Percentiles rank a stretch among this genome's conserved stretches.
phyloP scores from a whole-genome alignment of 1,140 invertebrate species.

The Conus ventricosus region DNA sequence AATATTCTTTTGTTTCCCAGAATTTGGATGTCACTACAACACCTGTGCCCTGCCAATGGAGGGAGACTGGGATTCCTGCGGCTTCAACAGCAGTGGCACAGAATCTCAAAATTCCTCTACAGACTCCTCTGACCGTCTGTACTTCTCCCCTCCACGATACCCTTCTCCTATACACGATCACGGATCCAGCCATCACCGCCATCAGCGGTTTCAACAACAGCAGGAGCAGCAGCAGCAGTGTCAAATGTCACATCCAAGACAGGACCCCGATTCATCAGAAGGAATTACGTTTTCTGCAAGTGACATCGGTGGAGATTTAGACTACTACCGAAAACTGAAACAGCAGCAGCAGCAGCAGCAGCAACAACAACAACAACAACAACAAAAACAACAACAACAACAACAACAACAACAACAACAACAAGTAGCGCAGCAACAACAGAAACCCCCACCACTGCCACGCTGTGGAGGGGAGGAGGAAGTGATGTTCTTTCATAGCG shows the following conservation, averaged over 20 bases:
- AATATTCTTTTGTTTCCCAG: neutral
- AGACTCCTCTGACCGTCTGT: neutral
- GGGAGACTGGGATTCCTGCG: conserved; percentile 3
- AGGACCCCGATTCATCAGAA: too few relatives aligned
- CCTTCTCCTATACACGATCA: neutral
- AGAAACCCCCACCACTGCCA: neutral
- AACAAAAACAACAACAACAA: neutral
- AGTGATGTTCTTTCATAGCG: conserved; percentile 20
- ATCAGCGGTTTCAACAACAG: too few relatives aligned
- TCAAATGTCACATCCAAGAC: neutral
- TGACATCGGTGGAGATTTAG: neutral
- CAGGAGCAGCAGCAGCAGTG: neutral
- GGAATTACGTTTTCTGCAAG: too few relatives aligned
- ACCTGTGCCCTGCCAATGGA: neutral
- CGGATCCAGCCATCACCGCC: neutral
- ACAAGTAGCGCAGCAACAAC: neutral
- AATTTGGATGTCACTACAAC: neutral
- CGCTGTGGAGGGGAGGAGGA: neutral
- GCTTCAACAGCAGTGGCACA: neutral
- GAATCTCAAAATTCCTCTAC: neutral
- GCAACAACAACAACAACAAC: neutral
- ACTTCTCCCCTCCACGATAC: neutral
- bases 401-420: neutral
- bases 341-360: neutral
- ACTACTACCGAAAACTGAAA: neutral